Base-by-base conservation (phyloP, 1,140 invertebrate genomes). In the Aphidius gifuensis region DNA sequence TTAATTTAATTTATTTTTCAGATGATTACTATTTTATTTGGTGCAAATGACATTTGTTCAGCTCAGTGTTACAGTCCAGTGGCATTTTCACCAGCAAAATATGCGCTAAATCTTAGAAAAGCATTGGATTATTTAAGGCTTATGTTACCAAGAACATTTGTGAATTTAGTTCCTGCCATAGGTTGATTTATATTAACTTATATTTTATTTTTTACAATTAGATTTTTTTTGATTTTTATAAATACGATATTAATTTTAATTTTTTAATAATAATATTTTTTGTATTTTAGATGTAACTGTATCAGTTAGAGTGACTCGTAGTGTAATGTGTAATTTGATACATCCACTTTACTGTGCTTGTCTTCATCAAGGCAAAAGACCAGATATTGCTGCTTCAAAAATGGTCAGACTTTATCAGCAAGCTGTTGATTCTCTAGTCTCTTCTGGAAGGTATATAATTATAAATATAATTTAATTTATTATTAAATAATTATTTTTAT, bases 1-100 rank as follows among this genome's bases (percentile, higher is more conserved):
- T 44, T 5, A 46, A 11, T 58, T 38, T 5, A 40, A 5, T 47
- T 6, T 51, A 23, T 42, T 53, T 32, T 32, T 32, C 23, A 84
- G 83, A 64, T 88, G 77, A 80, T 94, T n/a, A 93, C 91, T 0
- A 80, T 94, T n/a, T 88, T 93, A 69, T 89, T 93, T 60, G 92
- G 92, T 9, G 90, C 89, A 45, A 94, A 94, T 73, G 91, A 94
- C 74, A 83, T 93, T 9, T 94, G 92, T 72, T 89, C 88, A 0
- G 88, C 86, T 1, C 89, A 91, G 45, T 91, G 89, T 69, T 86
- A 84, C 64, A 83, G 84, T 60, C 83, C 84, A 0, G 79, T 84
- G 2, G 72, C 78, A 54, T 85, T 84, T 71, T 87, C 86, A 2
- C 85, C 83, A 1, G 69, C 81, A 2, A 84, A 83, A 16, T 89